Conservation (phyloP, 2,797 vertebrate species). For the Mormyrus hasselquistii region DNA sequence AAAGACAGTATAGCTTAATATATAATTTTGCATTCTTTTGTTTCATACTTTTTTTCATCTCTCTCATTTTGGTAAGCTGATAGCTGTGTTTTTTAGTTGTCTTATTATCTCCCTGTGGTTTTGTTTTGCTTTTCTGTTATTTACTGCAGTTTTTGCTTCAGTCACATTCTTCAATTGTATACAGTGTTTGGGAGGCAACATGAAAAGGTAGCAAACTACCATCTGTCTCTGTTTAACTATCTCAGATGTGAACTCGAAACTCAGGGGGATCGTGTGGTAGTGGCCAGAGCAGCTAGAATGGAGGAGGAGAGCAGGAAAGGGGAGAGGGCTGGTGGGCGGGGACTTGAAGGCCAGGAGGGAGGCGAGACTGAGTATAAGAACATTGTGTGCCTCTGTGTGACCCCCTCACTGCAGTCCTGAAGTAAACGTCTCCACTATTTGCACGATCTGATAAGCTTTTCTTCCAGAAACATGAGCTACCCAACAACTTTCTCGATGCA, state of each 20-base stretch:
- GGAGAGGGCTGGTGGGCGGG: constrained; percentile 53
- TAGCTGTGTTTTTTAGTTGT: background rate
- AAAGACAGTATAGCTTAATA: background rate
- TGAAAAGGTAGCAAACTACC: background rate
- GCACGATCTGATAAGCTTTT: background rate
- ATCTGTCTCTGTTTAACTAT: background rate
- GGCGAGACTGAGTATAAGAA: constrained; percentile 55
- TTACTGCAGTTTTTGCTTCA: background rate
- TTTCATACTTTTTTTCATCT: background rate
- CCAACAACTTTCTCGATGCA: constrained; percentile 5
- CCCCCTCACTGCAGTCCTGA: constrained; percentile 27
- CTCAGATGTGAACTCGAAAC: background rate
- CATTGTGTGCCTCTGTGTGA: constrained; percentile 41
- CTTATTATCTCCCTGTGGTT: background rate
- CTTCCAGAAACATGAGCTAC: constrained; percentile 30
- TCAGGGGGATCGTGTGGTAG: background rate
- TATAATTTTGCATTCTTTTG: background rate
- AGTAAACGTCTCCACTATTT: constrained; percentile 26
- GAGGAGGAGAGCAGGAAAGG: constrained; percentile 43
- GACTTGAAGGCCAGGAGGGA: constrained; percentile 44
- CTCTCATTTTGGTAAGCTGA: background rate
- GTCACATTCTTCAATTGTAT: background rate
- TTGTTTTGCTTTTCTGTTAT: background rate
- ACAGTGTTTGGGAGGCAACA: background rate
- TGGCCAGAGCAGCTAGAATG: constrained; percentile 18